Conservation (phyloP, 2,797 vertebrate species). For the Pangasius djambal region DNA sequence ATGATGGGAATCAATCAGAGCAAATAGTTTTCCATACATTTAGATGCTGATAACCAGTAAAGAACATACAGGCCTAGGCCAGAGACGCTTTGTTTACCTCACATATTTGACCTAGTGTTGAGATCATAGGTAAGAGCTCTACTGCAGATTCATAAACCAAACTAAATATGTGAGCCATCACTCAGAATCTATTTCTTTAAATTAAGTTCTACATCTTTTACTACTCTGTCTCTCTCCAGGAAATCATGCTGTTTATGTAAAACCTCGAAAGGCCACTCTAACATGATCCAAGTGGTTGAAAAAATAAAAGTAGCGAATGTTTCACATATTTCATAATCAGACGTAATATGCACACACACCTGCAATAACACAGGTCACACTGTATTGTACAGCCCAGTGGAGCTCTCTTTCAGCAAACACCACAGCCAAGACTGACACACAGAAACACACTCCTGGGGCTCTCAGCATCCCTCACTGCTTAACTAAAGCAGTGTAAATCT, state of each 20-base stretch:
- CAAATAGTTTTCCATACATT: background rate
- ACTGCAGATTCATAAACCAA: conserved; percentile 24
- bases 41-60: background rate
- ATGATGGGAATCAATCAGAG: background rate
- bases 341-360: conserved; percentile 72
- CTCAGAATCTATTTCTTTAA: conserved; percentile 49
- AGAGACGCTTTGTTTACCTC: conserved; percentile 37
- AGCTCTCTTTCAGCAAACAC: conserved; percentile 52
- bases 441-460: conserved; percentile 42
- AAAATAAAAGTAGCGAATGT: conserved; percentile 70
- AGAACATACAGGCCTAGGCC: background rate
- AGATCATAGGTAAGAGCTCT: conserved; percentile 33
- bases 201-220: conserved; percentile 46
- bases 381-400: conserved; percentile 57
- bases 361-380: conserved; percentile 73
- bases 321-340: conserved; percentile 72
- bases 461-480: conserved; percentile 23
- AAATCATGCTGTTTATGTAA: conserved; percentile 71
- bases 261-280: conserved; percentile 67
- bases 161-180: conserved; percentile 18
- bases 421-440: conserved; percentile 34
- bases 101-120: conserved; percentile 31
- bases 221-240: conserved; percentile 51
- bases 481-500: conserved; percentile 45
- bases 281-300: conserved; percentile 65